Percentiles rank a stretch among this genome's conserved stretches.
These are phyloP conservation scores for Allobates femoralis DNA, from an alignment of 2,797 vertebrate species.

Conservation along the genomic window DNA sequence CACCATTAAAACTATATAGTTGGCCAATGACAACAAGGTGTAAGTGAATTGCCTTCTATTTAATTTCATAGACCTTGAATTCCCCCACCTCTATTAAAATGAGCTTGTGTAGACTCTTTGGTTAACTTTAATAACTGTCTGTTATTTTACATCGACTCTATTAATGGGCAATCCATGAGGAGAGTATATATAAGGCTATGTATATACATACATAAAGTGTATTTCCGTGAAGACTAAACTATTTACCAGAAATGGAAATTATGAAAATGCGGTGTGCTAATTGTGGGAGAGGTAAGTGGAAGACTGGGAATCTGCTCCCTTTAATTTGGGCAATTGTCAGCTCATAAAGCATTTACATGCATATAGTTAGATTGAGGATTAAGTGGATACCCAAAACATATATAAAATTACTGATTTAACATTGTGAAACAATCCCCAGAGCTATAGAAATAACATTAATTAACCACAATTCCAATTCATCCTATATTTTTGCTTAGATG, in stretches of 20 bases:
- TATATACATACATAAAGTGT: neutral
- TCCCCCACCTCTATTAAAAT: conserved; percentile 33
- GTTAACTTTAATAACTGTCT: conserved; percentile 45
- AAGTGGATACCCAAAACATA: conserved; percentile 5
- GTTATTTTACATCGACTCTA: conserved; percentile 31
- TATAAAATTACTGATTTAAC: conserved; percentile 16
- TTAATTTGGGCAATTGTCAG: neutral
- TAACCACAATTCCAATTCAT: neutral
- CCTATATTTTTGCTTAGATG: neutral
- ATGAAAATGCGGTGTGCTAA: conserved; percentile 9
- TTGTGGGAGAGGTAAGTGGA: neutral
- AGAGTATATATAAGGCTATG: conserved; percentile 8
- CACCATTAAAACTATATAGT: conserved; percentile 38
- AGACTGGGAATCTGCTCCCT: neutral
- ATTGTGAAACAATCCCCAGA: neutral
- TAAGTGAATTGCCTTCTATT: conserved; percentile 48
- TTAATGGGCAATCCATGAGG: conserved; percentile 21
- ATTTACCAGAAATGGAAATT: conserved; percentile 41
- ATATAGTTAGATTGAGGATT: neutral
- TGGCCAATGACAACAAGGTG: conserved; percentile 57
- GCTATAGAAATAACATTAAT: conserved; percentile 1
- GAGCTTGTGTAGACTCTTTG: conserved; percentile 26
- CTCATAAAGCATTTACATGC: conserved; percentile 10
- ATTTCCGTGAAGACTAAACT: conserved; percentile 24
- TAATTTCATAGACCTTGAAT: conserved; percentile 43